phyloP scores from a whole-genome alignment of 2,797 vertebrate species.

The Xiphophorus birchmanni region DNA sequence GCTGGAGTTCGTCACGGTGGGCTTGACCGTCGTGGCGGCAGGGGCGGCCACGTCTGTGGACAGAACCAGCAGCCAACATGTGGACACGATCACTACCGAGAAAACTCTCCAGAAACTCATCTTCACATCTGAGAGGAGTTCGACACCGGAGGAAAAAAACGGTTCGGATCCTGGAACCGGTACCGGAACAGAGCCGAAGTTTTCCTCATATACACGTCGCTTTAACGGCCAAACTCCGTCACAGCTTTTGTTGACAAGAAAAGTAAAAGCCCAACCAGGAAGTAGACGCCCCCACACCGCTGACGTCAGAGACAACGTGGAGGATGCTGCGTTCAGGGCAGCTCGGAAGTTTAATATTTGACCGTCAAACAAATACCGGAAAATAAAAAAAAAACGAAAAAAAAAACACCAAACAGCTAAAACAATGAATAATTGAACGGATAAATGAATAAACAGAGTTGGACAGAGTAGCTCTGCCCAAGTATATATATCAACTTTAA shows the following conservation, averaged over 20 bases:
- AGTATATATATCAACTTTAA: too few species aligned
- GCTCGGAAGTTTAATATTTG: background rate
- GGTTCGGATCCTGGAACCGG: background rate
- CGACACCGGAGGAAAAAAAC: background rate
- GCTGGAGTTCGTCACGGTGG: conserved; percentile 19
- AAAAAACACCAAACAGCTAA: too few species aligned
- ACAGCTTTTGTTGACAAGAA: conserved; percentile 33
- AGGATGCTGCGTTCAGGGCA: background rate
- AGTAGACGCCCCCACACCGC: conserved; percentile 24
- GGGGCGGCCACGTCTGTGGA: background rate
- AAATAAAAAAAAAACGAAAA: too few species aligned
- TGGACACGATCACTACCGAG: background rate
- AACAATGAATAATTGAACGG: too few species aligned
- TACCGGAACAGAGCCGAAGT: background rate
- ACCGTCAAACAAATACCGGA: background rate
- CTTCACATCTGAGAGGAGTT: background rate
- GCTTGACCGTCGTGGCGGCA: background rate
- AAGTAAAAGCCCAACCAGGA: conserved; percentile 40
- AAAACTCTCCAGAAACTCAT: conserved; percentile 47
- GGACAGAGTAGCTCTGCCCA: too few species aligned
- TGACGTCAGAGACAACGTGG: conserved; percentile 1
- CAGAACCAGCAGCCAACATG: conserved; percentile 40
- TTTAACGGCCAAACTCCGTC: background rate
- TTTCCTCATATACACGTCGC: conserved; percentile 19
- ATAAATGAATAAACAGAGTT: too few species aligned